Evolutionary conservation across 2,113 vertebrate genomes (phyloP), one percentile per base, ranked within the genome.

Genomic region (Phodopus roborovskii): DNA sequence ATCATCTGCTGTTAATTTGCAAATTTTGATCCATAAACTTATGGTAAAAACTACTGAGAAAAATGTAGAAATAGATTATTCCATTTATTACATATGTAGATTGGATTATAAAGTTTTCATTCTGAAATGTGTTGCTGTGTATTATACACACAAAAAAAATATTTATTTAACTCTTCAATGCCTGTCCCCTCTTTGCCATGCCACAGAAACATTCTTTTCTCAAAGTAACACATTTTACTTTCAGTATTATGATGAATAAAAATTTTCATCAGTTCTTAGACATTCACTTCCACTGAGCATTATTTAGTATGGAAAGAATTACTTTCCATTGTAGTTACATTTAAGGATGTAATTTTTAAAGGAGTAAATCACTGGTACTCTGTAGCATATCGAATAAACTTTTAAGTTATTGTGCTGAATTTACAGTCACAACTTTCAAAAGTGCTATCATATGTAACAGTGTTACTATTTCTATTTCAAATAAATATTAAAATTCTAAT

Each of bases 181-280:
- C 86, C 91, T 95, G 68, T 95, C 71, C 39, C 82, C 36, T 60
- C 45, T 79, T 91, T 93, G 91, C 75, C 95, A 84, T 94, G 92
- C 97, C 93, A 97, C 94, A 97, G 74, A 98, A 97, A 26, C 22
- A 95, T 97, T 90, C 56, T 92, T 97, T 97, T 96, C 85, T 93
- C 68, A 74, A 79, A 97, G 28, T 30, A 8, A 66, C 0, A 73
- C 30, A 0, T 70, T 53, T 16, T 96, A 93, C 84, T 58, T 87
- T 95, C 73, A 81, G 97, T 98, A 90, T 96, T 73, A 88, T 87
- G 26, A 90, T 96, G 66, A 42, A 93, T 97, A 92, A 97, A 81
- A 96, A 96, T 97, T 98, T 96, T 98, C 53, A 60, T 94, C 2
- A 42, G 96, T 97, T 97, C 86, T 42, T 20, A 95, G 75, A 94